Conservation (phyloP, 1,140 invertebrate genomes). For the Procambarus clarkii region DNA sequence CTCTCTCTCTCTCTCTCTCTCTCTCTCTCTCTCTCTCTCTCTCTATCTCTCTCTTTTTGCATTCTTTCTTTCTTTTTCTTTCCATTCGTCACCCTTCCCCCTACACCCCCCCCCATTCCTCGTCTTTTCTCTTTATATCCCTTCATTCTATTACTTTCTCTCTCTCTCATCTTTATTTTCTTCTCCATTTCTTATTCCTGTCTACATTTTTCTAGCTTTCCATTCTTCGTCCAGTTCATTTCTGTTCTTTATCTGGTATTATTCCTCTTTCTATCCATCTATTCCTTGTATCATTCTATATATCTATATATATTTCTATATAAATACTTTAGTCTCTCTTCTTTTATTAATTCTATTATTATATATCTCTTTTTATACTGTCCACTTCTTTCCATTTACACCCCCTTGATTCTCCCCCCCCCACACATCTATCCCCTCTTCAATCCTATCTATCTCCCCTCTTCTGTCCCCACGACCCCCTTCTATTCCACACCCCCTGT, state of each 20-base stretch:
- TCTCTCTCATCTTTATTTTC: neutral
- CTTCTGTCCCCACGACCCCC: neutral
- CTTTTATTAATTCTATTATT: neutral
- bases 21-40: neutral
- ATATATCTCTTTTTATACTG: neutral
- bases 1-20: neutral
- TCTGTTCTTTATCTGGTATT: neutral
- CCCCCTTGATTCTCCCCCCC: neutral
- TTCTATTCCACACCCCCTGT: constrained; percentile 2
- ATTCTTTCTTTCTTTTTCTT: no score
- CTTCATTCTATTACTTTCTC: constrained; percentile 6
- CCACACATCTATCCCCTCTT: neutral
- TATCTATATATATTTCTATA: no score
- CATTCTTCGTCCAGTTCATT: neutral
- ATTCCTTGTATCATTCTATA: no score
- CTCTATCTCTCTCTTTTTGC: neutral
- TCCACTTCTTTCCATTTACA: neutral
- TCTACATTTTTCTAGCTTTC: constrained; percentile 6
- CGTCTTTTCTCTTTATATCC: neutral
- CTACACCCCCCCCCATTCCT: neutral
- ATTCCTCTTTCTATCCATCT: no score
- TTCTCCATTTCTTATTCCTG: neutral
- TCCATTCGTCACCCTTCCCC: neutral
- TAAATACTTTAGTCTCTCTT: neutral
- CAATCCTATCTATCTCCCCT: neutral